Conservation (phyloP, 2,888 invertebrate species). For the Zygogramma bicolorata region DNA sequence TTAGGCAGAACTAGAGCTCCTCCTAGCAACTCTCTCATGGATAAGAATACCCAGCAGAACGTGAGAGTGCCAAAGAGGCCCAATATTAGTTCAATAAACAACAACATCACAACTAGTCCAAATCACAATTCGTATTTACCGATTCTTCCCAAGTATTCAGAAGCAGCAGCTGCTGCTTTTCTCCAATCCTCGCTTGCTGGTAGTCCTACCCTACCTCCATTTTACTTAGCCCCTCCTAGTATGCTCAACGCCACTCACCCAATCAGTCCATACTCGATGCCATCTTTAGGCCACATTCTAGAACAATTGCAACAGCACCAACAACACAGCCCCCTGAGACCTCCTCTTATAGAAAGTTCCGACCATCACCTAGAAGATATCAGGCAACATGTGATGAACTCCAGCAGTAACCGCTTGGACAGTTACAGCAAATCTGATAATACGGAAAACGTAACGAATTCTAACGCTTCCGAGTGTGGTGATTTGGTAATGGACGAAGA, state of each 20-base stretch:
- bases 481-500: slow-evolving; percentile 80
- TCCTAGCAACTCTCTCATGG: slow-evolving; percentile 67
- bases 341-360: slow-evolving; percentile 63
- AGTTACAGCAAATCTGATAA: slow-evolving; percentile 57
- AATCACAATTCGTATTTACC: slow-evolving; percentile 78
- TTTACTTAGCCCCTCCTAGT: slow-evolving; percentile 72
- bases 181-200: slow-evolving; percentile 69
- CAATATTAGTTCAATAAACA: slow-evolving; percentile 64
- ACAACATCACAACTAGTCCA: slow-evolving; percentile 65
- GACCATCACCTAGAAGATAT: slow-evolving; percentile 68
- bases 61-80: slow-evolving; percentile 58
- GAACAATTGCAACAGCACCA: slow-evolving; percentile 74
- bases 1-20: slow-evolving; percentile 72
- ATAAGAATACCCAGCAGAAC: slow-evolving; percentile 67
- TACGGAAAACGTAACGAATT: slow-evolving; percentile 68
- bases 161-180: slow-evolving; percentile 73
- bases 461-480: slow-evolving; percentile 62
- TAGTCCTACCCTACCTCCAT: slow-evolving; percentile 72
- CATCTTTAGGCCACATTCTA: slow-evolving; percentile 75
- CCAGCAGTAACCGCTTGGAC: slow-evolving; percentile 38
- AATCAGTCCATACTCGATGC: slow-evolving; percentile 69
- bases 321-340: slow-evolving; percentile 67
- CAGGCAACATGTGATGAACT: slow-evolving; percentile 65
- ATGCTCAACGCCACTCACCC: slow-evolving; percentile 65
- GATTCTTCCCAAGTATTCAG: slow-evolving; percentile 79